Conservation (phyloP, 2,888 invertebrate genomes). For the Drosophila sordidula region DNA sequence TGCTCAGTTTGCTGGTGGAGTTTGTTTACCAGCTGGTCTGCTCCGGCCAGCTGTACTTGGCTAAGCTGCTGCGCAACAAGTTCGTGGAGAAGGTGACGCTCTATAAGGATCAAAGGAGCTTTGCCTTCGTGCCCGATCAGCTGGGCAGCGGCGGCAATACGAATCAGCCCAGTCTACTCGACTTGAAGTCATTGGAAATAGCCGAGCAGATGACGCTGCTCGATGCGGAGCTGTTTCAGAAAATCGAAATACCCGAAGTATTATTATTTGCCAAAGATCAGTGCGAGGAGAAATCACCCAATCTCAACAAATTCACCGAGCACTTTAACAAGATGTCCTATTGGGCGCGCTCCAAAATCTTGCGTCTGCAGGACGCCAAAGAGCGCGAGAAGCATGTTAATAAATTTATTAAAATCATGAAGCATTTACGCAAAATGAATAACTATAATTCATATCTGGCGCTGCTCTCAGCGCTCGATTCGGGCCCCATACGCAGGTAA, state of each 20-base stretch:
- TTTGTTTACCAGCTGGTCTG: conserved; percentile 97
- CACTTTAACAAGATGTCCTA: conserved; percentile 99
- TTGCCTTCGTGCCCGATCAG: conserved; percentile 78
- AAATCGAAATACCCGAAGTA: conserved; percentile 98
- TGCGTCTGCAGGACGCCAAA: conserved; percentile 96
- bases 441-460: conserved; percentile 99
- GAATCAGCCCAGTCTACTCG: conserved; percentile 89
- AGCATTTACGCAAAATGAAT: conserved; percentile 97
- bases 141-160: conserved; percentile 82
- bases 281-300: conserved; percentile 98
- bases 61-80: conserved; percentile 95
- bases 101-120: conserved; percentile 83
- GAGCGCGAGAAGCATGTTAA: conserved; percentile 97
- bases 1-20: conserved; percentile 94
- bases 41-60: conserved; percentile 95
- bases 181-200: conserved; percentile 97
- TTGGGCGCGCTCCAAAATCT: conserved; percentile 97
- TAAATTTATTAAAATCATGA: conserved; percentile 99
- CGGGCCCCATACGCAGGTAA: conserved; percentile 91
- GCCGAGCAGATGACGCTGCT: conserved; percentile 99
- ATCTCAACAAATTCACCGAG: conserved; percentile 98
- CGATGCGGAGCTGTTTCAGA: conserved; percentile 97
- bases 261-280: conserved; percentile 99
- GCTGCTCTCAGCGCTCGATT: conserved; percentile 97
- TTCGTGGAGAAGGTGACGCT: conserved; percentile 91